Percentiles rank a stretch among this genome's conserved stretches.
Evolutionary conservation across 2,113 vertebrate species (phyloP).

Genomic region (Spea multiplicata): DNA sequence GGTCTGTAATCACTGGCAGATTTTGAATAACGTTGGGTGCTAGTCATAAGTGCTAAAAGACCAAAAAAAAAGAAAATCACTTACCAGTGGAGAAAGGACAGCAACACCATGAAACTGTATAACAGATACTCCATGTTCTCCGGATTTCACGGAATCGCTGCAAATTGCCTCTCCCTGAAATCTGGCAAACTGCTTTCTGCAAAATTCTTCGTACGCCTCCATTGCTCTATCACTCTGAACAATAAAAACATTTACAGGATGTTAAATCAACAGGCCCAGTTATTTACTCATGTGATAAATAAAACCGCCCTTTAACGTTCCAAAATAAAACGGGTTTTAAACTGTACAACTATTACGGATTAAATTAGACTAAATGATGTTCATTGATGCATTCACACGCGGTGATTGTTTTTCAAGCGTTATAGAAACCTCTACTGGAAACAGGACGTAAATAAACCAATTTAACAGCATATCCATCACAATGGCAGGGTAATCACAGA

Average conservation of each 20-base stretch:
- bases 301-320: too few relatives aligned
- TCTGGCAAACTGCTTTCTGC: conserved; percentile 67
- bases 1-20: not conserved
- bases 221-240: conserved; percentile 62
- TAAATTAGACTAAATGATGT: too few relatives aligned
- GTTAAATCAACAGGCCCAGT: too few relatives aligned
- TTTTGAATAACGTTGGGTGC: not conserved
- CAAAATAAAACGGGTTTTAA: too few relatives aligned
- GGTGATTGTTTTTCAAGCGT: too few relatives aligned
- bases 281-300: too few relatives aligned
- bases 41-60: not conserved
- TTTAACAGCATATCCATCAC: conserved; percentile 3
- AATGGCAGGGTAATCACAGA: conserved; percentile 21
- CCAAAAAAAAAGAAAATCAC: conserved; percentile 1
- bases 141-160: conserved; percentile 49
- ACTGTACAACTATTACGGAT: too few relatives aligned
- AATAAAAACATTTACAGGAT: not conserved
- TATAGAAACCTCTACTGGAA: not conserved
- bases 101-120: conserved; percentile 80
- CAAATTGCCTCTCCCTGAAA: conserved; percentile 66
- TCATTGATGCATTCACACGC: too few relatives aligned
- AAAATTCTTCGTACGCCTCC: conserved; percentile 89
- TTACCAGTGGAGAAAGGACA: conserved; percentile 85
- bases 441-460: conserved; percentile 16
- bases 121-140: conserved; percentile 64